Base-by-base conservation (phyloP, 2,797 vertebrate species). In the Sebastolobus alascanus region DNA sequence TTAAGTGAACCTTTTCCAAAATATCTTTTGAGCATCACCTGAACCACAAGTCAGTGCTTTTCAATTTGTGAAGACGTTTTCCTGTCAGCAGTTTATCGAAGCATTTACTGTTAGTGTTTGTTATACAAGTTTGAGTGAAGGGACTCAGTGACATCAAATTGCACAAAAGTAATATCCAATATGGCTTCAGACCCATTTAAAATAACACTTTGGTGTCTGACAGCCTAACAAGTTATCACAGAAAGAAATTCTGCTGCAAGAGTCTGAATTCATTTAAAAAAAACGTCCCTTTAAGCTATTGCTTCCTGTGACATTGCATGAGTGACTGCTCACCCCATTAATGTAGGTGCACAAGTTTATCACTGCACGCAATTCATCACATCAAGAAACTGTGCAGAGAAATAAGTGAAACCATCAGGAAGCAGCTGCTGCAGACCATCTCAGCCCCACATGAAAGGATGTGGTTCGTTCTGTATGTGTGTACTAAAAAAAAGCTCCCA, bases 351-450 rank as follows among this genome's bases (percentile, higher is more conserved):
- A 31, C 13, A 58, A 12, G 38, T 60, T 61, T 25, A 79, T 73
- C 55, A 63, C 27, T 46, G 22, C 54, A 69, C 25, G 2, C n/a
- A 31, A 50, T 25, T 77, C 29, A 71, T 72, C 37, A 38, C 8
- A 22, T 46, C 18, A 73, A 38, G 60, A 35, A 75, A 55, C 22
- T 11, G 31, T 10, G 9, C 9, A 64, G 12, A 73, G 27, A 56
- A 75, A 63, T 18, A 22, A 61, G 8, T 56, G 3, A 73, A 78
- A 63, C 58, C 56, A n/a, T 50, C 37, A 82, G 75, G 40, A 84
- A 77, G 73, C 77, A 88, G 77, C 68, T 86, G 79, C 82, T 73
- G 54, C 61, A 78, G 72, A 67, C 56, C 7, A 0, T 69, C 40
- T 43, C 13, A 6, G 27, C 25, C 40, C 64, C 65, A 71, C 43